Evolutionary conservation across 2,888 invertebrate species (phyloP).

Genomic region (Amphipyra tragopoginis): DNA sequence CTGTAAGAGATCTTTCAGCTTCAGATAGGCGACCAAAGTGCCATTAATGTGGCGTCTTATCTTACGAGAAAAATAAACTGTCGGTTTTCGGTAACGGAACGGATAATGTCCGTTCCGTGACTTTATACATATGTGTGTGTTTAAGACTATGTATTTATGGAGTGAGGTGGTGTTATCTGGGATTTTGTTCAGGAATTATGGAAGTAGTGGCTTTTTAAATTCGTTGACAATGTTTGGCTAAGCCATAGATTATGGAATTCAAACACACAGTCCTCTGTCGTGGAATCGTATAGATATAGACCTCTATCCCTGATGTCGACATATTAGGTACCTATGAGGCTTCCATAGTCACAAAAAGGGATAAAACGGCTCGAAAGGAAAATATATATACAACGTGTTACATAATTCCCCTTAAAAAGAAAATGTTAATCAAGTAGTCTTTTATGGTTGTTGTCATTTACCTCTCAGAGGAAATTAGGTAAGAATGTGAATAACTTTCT

Average conservation of each 20-base stretch:
- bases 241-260: background rate
- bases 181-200: conserved; percentile 3
- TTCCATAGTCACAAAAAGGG: no score
- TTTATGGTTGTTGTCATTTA: no score
- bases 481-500: no score
- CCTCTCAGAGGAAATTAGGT: no score
- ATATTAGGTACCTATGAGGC: no score
- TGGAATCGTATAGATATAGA: no score
- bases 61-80: conserved; percentile 62
- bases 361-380: no score
- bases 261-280: no score
- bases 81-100: conserved; percentile 35
- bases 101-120: conserved; percentile 51
- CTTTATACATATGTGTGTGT: conserved; percentile 36
- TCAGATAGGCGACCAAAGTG: conserved; percentile 77
- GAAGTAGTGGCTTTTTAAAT: background rate
- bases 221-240: background rate
- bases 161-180: conserved; percentile 11
- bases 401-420: no score
- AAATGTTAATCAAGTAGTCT: no score
- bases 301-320: no score
- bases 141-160: conserved; percentile 35
- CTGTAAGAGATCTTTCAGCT: conserved; percentile 84
- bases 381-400: no score
- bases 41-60: conserved; percentile 69